These are phyloP conservation scores for Anthopleura xanthogrammica DNA, from an alignment of 92 coral and sea anemone genomes.

Conservation along the genomic window DNA sequence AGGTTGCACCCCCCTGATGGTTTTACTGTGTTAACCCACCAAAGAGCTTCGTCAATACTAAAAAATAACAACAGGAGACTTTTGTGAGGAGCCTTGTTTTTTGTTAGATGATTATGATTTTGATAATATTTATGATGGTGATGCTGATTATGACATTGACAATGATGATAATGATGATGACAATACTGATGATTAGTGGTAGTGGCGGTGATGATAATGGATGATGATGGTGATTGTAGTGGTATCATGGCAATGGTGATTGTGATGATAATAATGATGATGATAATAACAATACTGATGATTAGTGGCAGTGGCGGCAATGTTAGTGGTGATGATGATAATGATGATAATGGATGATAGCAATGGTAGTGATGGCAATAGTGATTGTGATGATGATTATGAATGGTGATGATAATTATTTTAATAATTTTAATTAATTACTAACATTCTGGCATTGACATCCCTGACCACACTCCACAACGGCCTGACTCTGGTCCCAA, in stretches of 20 bases:
- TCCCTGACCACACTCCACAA: slow-evolving; percentile 92
- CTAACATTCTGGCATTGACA: slow-evolving; percentile 96
- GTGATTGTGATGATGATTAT: too few species aligned
- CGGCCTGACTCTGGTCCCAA: slow-evolving; percentile 82
- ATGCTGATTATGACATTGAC: too few species aligned
- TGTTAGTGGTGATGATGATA: neutral
- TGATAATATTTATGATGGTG: too few species aligned
- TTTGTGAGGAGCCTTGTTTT: too few species aligned
- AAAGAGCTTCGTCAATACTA: slow-evolving; percentile 79
- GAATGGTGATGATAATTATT: neutral
- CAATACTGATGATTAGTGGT: neutral
- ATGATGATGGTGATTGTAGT: too few species aligned
- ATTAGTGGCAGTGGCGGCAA: too few species aligned
- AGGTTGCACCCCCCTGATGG: slow-evolving; percentile 97
- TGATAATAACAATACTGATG: neutral
- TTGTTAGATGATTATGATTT: too few species aligned
- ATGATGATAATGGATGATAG: too few species aligned
- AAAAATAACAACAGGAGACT: neutral
- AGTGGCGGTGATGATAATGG: neutral
- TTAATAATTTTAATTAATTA: neutral
- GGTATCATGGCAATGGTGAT: neutral
- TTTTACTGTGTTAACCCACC: slow-evolving; percentile 81
- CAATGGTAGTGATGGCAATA: neutral
- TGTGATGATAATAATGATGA: neutral
- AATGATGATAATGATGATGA: too few species aligned